These are phyloP conservation scores for Dolomedes plantarius DNA, from an alignment of 2,888 invertebrate genomes.

Conservation along the genomic window DNA sequence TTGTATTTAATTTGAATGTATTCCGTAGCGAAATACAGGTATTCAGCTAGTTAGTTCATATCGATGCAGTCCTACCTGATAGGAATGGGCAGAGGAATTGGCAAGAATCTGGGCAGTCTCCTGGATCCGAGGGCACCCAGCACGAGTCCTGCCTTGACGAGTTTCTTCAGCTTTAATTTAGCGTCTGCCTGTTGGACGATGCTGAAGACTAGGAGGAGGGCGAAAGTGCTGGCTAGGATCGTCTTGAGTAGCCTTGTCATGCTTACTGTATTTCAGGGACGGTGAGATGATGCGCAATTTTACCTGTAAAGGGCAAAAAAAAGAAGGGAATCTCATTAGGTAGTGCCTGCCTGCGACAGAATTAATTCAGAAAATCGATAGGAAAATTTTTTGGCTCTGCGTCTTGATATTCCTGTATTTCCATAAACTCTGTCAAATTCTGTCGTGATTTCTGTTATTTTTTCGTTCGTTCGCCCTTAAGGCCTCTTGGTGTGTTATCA, in stretches of 20 bases:
- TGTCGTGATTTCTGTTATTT: too few species aligned
- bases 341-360: too few species aligned
- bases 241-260: not conserved
- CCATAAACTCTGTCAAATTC: too few species aligned
- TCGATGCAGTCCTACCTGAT: conserved; percentile 60
- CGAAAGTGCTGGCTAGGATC: not conserved
- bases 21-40: too few species aligned
- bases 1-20: too few species aligned
- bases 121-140: conserved; percentile 56
- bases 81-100: conserved; percentile 55
- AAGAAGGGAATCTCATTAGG: not conserved
- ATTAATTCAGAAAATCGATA: too few species aligned
- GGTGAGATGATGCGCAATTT: too few species aligned
- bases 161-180: conserved; percentile 41
- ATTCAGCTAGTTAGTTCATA: too few species aligned
- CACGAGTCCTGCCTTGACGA: conserved; percentile 56
- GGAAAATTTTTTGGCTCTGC: too few species aligned
- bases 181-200: not conserved
- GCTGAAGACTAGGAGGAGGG: not conserved
- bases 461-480: too few species aligned
- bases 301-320: conserved; percentile 4
- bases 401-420: too few species aligned
- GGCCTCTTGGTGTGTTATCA: too few species aligned
- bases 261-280: not conserved
- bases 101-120: conserved; percentile 47